Conservation (phyloP, 2,888 invertebrate genomes). For the Apodemia hepburni region DNA sequence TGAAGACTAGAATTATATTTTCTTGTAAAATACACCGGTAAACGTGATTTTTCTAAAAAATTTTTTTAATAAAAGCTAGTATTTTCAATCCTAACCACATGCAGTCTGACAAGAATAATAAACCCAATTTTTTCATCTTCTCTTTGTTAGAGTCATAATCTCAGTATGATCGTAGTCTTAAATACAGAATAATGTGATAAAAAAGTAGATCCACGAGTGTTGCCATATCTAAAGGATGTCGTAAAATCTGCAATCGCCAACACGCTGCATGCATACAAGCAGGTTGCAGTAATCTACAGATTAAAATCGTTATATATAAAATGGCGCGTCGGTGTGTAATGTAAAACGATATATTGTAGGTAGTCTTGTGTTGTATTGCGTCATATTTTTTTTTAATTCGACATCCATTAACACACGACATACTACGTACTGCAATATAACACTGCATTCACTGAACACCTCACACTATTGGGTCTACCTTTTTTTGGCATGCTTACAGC, state of each 20-base stretch:
- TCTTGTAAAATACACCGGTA: background rate
- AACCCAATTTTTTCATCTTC: too few species aligned
- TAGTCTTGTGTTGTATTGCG: constrained; percentile 14
- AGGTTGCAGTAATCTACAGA: constrained; percentile 28
- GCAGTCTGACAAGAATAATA: constrained; percentile 6
- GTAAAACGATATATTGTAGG: constrained; percentile 14
- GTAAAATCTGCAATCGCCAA: constrained; percentile 53
- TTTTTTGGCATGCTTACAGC: constrained; percentile 32
- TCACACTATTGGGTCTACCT: constrained; percentile 69
- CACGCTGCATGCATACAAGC: constrained; percentile 72
- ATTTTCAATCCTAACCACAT: too few species aligned
- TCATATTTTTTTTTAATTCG: constrained; percentile 19
- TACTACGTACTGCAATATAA: constrained; percentile 14
- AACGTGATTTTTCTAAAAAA: background rate
- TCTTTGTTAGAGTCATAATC: background rate
- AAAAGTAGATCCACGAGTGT: constrained; percentile 70
- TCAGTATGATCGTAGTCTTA: background rate
- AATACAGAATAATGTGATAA: constrained; percentile 38
- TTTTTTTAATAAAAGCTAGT: too few species aligned
- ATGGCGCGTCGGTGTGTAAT: constrained; percentile 14
- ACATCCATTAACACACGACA: constrained; percentile 33
- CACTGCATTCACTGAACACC: constrained; percentile 44
- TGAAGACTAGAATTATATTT: constrained; percentile 21
- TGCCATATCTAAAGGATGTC: constrained; percentile 57
- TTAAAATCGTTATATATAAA: constrained; percentile 15